These are phyloP conservation scores for Petrosia ficiformis DNA, from an alignment of 37 sponge, comb jelly and placozoan species.

Conservation along the genomic window DNA sequence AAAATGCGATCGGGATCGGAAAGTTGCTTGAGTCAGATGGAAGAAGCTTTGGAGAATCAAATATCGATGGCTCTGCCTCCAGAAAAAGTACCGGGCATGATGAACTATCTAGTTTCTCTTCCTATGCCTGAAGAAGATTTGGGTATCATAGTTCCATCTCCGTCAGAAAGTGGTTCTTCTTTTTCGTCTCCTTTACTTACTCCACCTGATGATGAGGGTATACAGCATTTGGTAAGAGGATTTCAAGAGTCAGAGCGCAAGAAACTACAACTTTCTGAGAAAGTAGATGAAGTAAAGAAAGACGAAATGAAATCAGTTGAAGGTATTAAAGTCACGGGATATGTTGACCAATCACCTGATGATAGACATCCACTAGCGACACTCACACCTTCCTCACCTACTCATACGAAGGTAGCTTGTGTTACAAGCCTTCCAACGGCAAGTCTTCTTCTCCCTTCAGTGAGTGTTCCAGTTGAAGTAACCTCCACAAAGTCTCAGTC, in stretches of 20 bases:
- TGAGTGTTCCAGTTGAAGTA: background rate
- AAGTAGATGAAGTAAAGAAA: no score
- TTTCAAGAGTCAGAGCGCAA: background rate
- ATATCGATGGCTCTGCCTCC: background rate
- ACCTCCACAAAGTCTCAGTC: background rate
- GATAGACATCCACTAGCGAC: background rate
- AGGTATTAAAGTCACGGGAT: no score
- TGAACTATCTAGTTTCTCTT: constrained; percentile 45
- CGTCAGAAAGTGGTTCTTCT: constrained; percentile 46
- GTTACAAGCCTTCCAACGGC: background rate
- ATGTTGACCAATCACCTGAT: background rate
- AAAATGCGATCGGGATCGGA: background rate
- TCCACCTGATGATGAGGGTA: constrained; percentile 57
- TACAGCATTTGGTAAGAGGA: no score
- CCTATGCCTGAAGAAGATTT: constrained; percentile 35
- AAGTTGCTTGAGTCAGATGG: background rate
- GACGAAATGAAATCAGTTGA: no score
- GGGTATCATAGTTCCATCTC: constrained; percentile 24
- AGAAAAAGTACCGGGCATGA: constrained; percentile 40
- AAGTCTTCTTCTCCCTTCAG: background rate
- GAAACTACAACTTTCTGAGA: background rate
- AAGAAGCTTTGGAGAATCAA: background rate
- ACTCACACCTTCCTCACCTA: background rate
- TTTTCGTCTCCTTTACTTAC: constrained; percentile 61
- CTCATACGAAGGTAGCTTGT: background rate